Conservation (phyloP, 2,888 invertebrate genomes). For the Eucriotettix oculatus region DNA sequence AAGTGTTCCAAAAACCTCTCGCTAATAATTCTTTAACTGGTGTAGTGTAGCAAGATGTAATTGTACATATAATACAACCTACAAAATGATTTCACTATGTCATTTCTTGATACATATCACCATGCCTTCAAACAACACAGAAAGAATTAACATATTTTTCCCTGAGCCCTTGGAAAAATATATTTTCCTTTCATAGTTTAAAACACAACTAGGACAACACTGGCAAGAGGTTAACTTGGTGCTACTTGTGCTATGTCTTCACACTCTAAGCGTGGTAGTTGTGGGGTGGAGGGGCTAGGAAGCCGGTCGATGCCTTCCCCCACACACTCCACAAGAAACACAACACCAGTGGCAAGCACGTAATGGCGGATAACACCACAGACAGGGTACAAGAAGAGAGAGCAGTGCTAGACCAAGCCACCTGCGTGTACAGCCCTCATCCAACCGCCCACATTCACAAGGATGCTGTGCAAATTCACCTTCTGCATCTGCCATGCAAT, state of each 20-base stretch:
- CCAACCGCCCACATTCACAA: constrained; percentile 48
- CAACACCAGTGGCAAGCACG: constrained; percentile 72
- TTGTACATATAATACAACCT: too few relatives aligned
- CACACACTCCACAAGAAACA: constrained; percentile 62
- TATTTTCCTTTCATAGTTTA: too few relatives aligned
- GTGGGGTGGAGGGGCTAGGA: constrained; percentile 12
- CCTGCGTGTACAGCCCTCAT: constrained; percentile 58
- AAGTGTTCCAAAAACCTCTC: not conserved
- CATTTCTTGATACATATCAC: too few relatives aligned
- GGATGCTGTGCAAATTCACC: constrained; percentile 75
- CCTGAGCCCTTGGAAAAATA: too few relatives aligned
- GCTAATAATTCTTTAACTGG: not conserved
- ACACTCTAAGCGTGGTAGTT: not conserved
- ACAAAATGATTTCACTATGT: too few relatives aligned
- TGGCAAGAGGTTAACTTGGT: too few relatives aligned
- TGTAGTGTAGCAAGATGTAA: too few relatives aligned
- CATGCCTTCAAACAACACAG: too few relatives aligned
- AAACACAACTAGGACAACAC: too few relatives aligned
- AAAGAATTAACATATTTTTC: too few relatives aligned
- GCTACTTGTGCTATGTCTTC: too few relatives aligned
- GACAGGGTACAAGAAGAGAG: constrained; percentile 76
- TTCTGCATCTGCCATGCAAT: constrained; percentile 83
- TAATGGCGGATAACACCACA: constrained; percentile 85
- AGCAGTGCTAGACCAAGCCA: constrained; percentile 77
- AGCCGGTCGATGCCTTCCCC: constrained; percentile 48